Conservation (phyloP, 2,888 invertebrate species). For the Eupithecia subfuscata region DNA sequence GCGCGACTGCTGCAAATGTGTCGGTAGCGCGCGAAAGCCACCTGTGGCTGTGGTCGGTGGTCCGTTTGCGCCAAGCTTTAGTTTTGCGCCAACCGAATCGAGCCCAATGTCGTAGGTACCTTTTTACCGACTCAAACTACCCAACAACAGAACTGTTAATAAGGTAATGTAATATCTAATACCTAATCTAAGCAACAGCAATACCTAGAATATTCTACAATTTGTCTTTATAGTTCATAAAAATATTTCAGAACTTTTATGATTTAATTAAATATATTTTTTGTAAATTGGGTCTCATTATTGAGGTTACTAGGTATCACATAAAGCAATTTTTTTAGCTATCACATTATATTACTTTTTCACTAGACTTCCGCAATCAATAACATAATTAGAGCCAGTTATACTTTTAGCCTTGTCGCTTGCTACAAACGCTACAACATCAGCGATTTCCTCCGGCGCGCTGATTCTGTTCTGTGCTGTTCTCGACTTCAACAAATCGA, state of each 20-base stretch:
- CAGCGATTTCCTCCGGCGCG: constrained; percentile 37
- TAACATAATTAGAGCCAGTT: constrained; percentile 41
- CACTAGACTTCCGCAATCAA: constrained; percentile 66
- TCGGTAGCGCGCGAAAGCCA: too few relatives aligned
- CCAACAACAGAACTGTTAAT: not conserved
- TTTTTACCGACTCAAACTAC: not conserved
- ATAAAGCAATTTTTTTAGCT: too few relatives aligned
- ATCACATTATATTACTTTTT: constrained; percentile 11
- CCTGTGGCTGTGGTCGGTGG: too few relatives aligned
- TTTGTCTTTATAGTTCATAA: not conserved
- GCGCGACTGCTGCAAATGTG: too few relatives aligned
- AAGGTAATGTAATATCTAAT: too few relatives aligned
- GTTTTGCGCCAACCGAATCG: too few relatives aligned
- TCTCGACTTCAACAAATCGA: constrained; percentile 19
- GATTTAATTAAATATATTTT: not conserved
- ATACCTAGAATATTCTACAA: not conserved
- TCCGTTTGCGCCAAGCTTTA: too few relatives aligned
- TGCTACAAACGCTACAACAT: constrained; percentile 35
- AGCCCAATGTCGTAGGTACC: too few relatives aligned
- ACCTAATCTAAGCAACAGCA: not conserved
- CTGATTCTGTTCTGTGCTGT: constrained; percentile 32
- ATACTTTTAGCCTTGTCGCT: constrained; percentile 38
- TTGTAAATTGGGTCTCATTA: not conserved
- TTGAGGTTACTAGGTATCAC: not conserved
- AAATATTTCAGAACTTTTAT: not conserved